Evolutionary conservation across 2,797 vertebrate genomes (phyloP), one percentile per base, ranked within the genome.

Genomic region (Darevskia nairensis): DNA sequence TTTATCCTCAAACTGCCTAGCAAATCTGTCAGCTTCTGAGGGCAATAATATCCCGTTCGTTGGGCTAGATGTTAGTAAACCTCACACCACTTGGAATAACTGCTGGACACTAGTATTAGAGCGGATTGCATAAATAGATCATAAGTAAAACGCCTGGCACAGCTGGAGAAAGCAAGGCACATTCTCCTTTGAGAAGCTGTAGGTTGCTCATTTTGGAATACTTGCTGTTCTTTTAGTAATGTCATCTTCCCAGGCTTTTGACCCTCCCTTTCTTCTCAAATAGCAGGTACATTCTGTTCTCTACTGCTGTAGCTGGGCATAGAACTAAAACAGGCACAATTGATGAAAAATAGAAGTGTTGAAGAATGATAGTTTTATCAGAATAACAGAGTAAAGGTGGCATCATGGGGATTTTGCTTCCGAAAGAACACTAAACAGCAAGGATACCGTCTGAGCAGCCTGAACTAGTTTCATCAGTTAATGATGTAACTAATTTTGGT

Each of bases 111-210:
- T 69, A 69, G 9, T 71, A 39, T 59, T 35, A 84, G 69, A 86
- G 89, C 89, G 91, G 76, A 80, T 81, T 89, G 41, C 77, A 92
- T 90, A 76, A 66, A 84, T 85, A 68, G 61, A 89, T 89, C 90
- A 91, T 88, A 82, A 94, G 92, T 92, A 87, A 93, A 93, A 90
- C 32, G 77, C 89, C 80, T 83, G 88, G 91, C 84, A 85, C 66
- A 91, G 77, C 82, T 91, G 86, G 92, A 87, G 92, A 94, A 93
- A 93, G 85, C 87, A 85, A 93, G 75, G 75, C 77, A 89, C 68
- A 29, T 83, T 79, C 66, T 86, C n/a, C n/a, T 78, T 66, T 80
- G 11, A 32, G 27, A 78, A 82, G 6, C 50, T 86, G 3, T 89
- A 92, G 86, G 76, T 68, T 72, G 8, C 69, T 87, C 80, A 92